A percentile compares a stretch with the other conserved stretches of the same genome.
Evolutionary conservation across 1,140 invertebrate genomes (phyloP).

Genomic region (Homalodisca vitripennis): DNA sequence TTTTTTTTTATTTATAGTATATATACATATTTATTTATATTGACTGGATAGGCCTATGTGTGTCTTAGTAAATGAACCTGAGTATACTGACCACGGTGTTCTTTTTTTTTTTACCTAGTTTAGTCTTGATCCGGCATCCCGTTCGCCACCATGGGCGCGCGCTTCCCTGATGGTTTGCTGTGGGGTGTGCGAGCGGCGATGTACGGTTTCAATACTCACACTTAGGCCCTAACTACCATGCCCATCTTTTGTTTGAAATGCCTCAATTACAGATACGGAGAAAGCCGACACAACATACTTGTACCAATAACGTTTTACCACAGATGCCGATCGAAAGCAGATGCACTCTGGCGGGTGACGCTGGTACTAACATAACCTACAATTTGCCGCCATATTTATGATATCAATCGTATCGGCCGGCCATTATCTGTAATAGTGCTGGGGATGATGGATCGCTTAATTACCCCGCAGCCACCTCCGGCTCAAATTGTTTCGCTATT

Average conservation of each 20-base stretch:
- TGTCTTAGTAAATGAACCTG: too few species aligned
- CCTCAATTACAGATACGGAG: not conserved
- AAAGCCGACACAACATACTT: not conserved
- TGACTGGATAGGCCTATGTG: too few species aligned
- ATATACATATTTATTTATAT: too few species aligned
- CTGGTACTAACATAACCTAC: constrained; percentile 5
- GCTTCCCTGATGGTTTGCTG: too few species aligned
- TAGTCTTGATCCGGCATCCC: too few species aligned
- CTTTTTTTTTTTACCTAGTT: too few species aligned
- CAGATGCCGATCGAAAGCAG: not conserved
- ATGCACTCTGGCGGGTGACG: constrained; percentile 8
- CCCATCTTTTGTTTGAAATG: not conserved
- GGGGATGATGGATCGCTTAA: constrained; percentile 15
- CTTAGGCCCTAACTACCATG: not conserved
- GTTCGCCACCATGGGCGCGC: too few species aligned
- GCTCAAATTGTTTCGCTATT: constrained; percentile 27
- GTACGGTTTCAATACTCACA: not conserved
- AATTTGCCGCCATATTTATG: constrained; percentile 23
- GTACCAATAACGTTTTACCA: not conserved
- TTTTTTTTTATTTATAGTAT: too few species aligned
- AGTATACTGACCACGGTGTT: too few species aligned
- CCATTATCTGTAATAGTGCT: constrained; percentile 23
- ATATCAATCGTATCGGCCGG: constrained; percentile 8
- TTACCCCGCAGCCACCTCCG: constrained; percentile 15
- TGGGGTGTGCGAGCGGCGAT: too few species aligned